A percentile compares a stretch with the other conserved stretches of the same genome.
phyloP scores from a whole-genome alignment of 2,113 vertebrate genomes.

The Zapus hudsonius region DNA sequence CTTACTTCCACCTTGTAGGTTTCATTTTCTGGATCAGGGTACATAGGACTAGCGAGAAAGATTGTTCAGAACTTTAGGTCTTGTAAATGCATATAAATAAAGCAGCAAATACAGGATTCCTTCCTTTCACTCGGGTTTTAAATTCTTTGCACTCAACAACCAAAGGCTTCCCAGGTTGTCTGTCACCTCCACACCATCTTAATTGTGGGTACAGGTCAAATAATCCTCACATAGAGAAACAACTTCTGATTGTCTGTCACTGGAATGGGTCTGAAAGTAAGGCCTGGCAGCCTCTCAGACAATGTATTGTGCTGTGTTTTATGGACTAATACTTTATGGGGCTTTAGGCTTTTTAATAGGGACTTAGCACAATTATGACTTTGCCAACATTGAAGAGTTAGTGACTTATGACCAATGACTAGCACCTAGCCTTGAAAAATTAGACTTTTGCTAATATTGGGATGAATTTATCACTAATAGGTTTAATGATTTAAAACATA shows the following conservation, averaged over 20 bases:
- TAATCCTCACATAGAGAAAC: neutral
- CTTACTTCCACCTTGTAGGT: neutral
- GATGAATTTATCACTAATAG: slow-evolving; percentile 21
- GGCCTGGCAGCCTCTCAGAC: neutral
- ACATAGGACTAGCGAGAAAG: neutral
- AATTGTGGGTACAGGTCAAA: neutral
- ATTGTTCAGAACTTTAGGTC: slow-evolving; percentile 13
- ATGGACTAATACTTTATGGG: neutral
- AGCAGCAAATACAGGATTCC: slow-evolving; percentile 3
- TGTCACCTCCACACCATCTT: neutral
- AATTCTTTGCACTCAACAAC: slow-evolving; percentile 1
- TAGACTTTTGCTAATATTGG: neutral
- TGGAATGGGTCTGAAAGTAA: neutral
- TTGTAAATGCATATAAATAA: neutral
- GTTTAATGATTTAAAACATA: slow-evolving; percentile 47
- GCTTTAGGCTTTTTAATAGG: neutral
- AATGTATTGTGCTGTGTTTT: neutral
- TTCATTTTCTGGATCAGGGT: neutral
- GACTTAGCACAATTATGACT: neutral
- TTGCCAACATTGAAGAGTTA: neutral
- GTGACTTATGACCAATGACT: neutral
- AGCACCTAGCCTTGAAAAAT: neutral
- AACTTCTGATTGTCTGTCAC: neutral
- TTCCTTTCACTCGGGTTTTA: slow-evolving; percentile 9
- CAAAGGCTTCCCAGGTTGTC: neutral